Base-by-base conservation (phyloP, 1,140 invertebrate genomes). In the Aphelinus certus region DNA sequence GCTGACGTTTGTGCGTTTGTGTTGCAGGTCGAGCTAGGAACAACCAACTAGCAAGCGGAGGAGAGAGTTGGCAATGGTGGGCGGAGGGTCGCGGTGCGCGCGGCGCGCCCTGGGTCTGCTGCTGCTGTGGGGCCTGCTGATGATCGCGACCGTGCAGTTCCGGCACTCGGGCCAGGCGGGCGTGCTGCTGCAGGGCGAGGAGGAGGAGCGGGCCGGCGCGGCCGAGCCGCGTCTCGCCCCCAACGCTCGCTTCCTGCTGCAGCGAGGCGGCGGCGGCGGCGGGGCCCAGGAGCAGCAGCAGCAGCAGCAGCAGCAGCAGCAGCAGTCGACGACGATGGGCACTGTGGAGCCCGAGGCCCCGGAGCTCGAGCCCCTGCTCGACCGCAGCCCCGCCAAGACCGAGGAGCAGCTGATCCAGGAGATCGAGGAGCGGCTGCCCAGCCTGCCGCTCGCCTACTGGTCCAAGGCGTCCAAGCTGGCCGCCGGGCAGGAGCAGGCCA, bases 381-480 rank as follows among this genome's bases (percentile, higher is more conserved):
- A 94, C 87, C 91, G 91, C 65, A 90, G 91, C 51, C 91, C 91
- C 0, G 89, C 90, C 46, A 89, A 92, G 10, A 90, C 90, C n/a
- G 95, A 96, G 80, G 92, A 94, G 9, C 91, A 93, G 80, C 85
- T 96, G 49, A 91, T 96, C 46, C 90, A 91, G 7, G 93, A 95
- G 78, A 92, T 95, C 55, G 92, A 94, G 81, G 89, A 91, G 10
- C 88, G 92, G 43, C 89, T 95, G 78, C 94, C 95, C 2, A 95
- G 94, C 76, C 84, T 96, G 3, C 95, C 95, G 0, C 91, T 95
- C n/a, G 90, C 91, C 60, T 95, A 95, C 83, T 96, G 95, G 94
- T 92, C 92, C 80, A 92, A 92, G 72, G 92, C 93, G 80, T 94
- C 92, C 80, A 93, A 95, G 80, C 90, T 93, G 1, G 26, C 26